These are phyloP conservation scores for Eira barbara DNA, from an alignment of 2,113 vertebrate genomes.

Conservation along the genomic window DNA sequence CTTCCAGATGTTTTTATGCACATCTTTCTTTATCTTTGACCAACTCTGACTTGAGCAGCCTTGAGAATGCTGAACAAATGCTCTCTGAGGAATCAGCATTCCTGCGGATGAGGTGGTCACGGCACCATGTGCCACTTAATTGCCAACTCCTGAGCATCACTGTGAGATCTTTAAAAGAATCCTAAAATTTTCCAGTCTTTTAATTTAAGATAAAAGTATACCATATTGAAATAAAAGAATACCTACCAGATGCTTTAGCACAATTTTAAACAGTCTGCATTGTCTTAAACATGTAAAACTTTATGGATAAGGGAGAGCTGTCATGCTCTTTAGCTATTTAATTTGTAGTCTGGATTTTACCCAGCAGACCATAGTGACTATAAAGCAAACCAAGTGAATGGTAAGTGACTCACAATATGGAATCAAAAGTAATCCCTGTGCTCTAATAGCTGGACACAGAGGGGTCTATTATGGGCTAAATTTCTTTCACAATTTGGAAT, in stretches of 20 bases:
- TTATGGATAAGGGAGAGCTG: neutral
- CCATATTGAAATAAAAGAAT: slow-evolving; percentile 24
- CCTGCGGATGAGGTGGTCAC: neutral
- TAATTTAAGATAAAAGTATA: slow-evolving; percentile 40
- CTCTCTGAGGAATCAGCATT: neutral
- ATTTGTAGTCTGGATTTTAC: slow-evolving; percentile 56
- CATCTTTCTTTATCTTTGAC: neutral
- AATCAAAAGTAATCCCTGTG: neutral
- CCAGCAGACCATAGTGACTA: neutral
- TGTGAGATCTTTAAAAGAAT: slow-evolving; percentile 36
- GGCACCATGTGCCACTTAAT: neutral
- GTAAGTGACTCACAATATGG: neutral
- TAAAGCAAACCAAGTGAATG: slow-evolving; percentile 22
- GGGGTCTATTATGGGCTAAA: neutral
- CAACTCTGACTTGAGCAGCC: neutral
- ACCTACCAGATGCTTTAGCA: slow-evolving; percentile 31
- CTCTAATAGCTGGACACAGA: neutral
- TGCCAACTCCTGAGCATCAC: neutral
- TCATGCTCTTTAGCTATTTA: slow-evolving; percentile 35
- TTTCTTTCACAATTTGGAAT: slow-evolving; percentile 33
- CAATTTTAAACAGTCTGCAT: slow-evolving; percentile 44
- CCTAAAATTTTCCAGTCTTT: neutral
- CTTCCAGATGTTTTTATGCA: neutral
- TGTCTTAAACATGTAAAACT: neutral
- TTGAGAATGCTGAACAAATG: neutral